These are phyloP conservation scores for Bovichtus diacanthus DNA, from an alignment of 2,797 vertebrate species.

Conservation along the genomic window DNA sequence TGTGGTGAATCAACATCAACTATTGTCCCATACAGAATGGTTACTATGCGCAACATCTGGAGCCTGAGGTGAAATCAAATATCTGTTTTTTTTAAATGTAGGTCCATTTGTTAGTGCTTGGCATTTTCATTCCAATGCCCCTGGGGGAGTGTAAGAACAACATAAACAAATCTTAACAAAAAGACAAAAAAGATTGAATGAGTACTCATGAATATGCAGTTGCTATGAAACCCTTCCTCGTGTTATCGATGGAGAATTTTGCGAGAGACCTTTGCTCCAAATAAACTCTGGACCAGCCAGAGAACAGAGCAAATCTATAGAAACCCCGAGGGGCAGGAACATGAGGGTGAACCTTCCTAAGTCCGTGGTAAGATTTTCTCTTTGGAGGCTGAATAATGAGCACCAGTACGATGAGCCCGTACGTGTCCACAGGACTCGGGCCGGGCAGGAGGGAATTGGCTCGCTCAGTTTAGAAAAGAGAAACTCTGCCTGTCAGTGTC, in stretches of 20 bases:
- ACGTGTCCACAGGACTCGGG: constrained; percentile 38
- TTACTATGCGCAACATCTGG: not conserved
- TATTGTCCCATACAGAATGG: not conserved
- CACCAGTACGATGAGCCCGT: constrained; percentile 9
- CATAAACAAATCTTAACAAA: constrained; percentile 14
- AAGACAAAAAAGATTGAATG: constrained; percentile 5
- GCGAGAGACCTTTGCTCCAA: constrained; percentile 50
- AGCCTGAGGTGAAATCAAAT: constrained; percentile 28
- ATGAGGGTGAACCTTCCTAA: constrained; percentile 51
- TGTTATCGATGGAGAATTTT: constrained; percentile 41
- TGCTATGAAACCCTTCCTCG: constrained; percentile 21
- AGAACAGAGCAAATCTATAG: constrained; percentile 51
- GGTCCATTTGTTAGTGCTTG: constrained; percentile 19
- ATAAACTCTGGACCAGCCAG: constrained; percentile 45
- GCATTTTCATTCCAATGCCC: constrained; percentile 19
- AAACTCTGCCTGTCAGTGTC: constrained; percentile 38
- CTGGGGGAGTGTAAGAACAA: constrained; percentile 11
- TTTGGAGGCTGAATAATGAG: constrained; percentile 70
- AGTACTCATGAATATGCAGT: constrained; percentile 29
- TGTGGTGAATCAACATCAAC: not conserved
- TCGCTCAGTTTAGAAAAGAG: constrained; percentile 32
- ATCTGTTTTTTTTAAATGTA: constrained; percentile 4
- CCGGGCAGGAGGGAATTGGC: constrained; percentile 28
- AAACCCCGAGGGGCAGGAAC: constrained; percentile 43
- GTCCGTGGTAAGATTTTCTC: constrained; percentile 53